Percentiles rank a stretch among this genome's conserved stretches.
These are phyloP conservation scores for Pteria penguin DNA, from an alignment of 2,888 invertebrate species.

Conservation along the genomic window DNA sequence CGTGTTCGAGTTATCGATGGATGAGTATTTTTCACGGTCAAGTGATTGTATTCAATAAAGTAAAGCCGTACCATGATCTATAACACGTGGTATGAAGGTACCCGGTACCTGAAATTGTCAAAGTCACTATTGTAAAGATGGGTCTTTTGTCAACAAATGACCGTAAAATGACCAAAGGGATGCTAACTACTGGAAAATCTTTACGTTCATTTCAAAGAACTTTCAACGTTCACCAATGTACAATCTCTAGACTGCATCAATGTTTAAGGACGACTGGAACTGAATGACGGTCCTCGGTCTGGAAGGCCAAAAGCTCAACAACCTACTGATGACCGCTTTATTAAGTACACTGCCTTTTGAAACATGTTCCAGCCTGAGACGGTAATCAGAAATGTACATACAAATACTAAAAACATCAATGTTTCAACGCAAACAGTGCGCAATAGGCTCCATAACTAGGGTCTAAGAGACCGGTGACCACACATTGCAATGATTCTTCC, in stretches of 20 bases:
- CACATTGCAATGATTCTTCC: slow-evolving; percentile 19
- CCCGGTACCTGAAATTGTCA: not conserved
- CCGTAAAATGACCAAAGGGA: not conserved
- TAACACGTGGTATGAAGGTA: no score
- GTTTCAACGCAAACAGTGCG: slow-evolving; percentile 20
- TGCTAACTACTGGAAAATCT: not conserved
- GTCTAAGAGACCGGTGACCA: slow-evolving; percentile 21
- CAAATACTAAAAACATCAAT: not conserved
- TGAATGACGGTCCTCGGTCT: no score
- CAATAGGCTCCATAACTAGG: slow-evolving; percentile 28
- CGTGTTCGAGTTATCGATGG: no score
- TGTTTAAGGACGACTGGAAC: not conserved
- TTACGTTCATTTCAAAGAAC: not conserved
- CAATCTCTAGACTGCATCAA: not conserved
- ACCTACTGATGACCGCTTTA: not conserved
- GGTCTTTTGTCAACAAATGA: not conserved
- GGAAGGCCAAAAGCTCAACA: not conserved
- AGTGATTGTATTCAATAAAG: no score
- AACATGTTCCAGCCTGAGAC: not conserved
- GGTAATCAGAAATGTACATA: not conserved
- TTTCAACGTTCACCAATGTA: not conserved
- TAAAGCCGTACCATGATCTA: no score
- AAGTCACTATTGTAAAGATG: not conserved
- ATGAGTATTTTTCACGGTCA: no score
- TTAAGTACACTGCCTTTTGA: not conserved